A percentile compares a stretch with the other conserved stretches of the same genome.
Conservation (phyloP, 2,797 vertebrate genomes). For the Trematomus bernacchii region DNA sequence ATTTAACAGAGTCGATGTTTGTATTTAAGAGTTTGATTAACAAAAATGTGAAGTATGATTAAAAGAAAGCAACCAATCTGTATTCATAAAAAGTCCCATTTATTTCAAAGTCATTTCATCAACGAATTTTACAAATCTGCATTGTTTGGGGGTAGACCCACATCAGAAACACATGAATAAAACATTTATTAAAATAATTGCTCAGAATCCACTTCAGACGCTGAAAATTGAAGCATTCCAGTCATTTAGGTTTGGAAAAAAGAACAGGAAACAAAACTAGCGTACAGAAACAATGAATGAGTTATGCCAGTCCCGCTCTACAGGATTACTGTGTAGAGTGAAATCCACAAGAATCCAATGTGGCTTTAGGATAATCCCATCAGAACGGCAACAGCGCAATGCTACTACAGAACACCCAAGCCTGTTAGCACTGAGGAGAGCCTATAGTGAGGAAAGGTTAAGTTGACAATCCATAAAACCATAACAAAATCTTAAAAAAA, state of each 20-base stretch:
- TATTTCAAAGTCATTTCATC: constrained; percentile 78
- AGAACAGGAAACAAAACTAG: constrained; percentile 48
- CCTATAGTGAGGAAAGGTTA: constrained; percentile 84
- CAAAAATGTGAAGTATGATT: constrained; percentile 19
- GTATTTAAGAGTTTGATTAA: constrained; percentile 29
- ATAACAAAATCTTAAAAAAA: constrained; percentile 60
- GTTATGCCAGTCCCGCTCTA: constrained; percentile 71
- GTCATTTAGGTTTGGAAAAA: constrained; percentile 51
- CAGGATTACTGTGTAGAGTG: constrained; percentile 86
- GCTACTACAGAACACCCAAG: constrained; percentile 90
- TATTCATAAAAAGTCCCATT: constrained; percentile 76
- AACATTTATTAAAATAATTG: constrained; percentile 69
- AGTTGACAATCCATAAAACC: constrained; percentile 77
- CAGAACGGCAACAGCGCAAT: constrained; percentile 87
- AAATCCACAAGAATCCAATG: constrained; percentile 90
- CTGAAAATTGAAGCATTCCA: constrained; percentile 49
- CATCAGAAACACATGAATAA: constrained; percentile 67
- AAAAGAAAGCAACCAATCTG: constrained; percentile 46
- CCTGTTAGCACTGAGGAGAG: constrained; percentile 91
- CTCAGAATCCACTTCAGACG: constrained; percentile 49
- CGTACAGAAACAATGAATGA: constrained; percentile 58
- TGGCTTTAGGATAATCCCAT: constrained; percentile 90
- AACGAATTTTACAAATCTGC: constrained; percentile 75
- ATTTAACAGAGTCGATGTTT: constrained; percentile 19
- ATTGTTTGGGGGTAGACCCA: constrained; percentile 38